phyloP scores from a whole-genome alignment of 1,140 invertebrate genomes.

The Drosophila aff. region DNA sequence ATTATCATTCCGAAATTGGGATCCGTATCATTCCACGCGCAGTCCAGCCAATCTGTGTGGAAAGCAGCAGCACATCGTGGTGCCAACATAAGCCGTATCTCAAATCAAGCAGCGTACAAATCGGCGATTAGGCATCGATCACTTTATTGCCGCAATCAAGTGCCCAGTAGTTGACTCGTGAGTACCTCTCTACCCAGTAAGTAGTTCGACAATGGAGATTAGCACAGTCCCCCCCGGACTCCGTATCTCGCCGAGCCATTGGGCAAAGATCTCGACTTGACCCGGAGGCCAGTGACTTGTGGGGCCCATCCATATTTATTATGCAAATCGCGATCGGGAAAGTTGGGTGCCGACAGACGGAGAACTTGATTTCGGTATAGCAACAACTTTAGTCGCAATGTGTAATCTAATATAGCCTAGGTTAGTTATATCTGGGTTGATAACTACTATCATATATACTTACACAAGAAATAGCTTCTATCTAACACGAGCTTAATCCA shows the following conservation, averaged over 20 bases:
- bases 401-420: slow-evolving; percentile 1
- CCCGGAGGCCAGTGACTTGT: slow-evolving; percentile 2
- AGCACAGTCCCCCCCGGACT: not conserved
- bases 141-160: slow-evolving; percentile 45
- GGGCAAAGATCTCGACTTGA: slow-evolving; percentile 11
- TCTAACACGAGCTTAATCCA: not conserved
- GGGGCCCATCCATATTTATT: not conserved
- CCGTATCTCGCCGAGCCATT: slow-evolving; percentile 2
- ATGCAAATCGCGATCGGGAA: slow-evolving; percentile 16
- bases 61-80: not conserved
- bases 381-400: not conserved
- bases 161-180: slow-evolving; percentile 32
- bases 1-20: not conserved
- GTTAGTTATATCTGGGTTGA: not conserved
- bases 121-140: slow-evolving; percentile 20
- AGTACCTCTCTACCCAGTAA: slow-evolving; percentile 22
- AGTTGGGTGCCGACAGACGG: not conserved
- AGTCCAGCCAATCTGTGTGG: not conserved
- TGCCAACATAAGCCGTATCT: slow-evolving; percentile 12
- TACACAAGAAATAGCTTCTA: not conserved
- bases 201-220: slow-evolving; percentile 23
- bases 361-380: not conserved
- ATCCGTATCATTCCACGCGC: not conserved
- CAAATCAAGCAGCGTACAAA: slow-evolving; percentile 21
- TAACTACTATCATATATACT: slow-evolving; percentile 3